Evolutionary conservation across 2,113 vertebrate genomes (phyloP).

Genomic region (Meleagris gallopavo): DNA sequence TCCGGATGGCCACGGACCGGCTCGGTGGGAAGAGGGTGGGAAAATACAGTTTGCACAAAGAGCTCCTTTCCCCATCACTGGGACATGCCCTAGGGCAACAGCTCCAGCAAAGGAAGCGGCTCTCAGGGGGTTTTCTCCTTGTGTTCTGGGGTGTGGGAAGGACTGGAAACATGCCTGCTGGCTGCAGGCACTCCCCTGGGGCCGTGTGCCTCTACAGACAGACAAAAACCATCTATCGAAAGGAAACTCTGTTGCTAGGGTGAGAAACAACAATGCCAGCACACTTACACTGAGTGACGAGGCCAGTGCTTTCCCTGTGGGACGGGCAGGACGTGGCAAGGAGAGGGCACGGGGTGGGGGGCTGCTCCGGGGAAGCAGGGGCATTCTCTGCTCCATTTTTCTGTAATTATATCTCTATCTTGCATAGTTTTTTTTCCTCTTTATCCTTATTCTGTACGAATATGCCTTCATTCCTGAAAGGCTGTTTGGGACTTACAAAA

Average conservation of each 20-base stretch:
- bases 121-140: neutral
- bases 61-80: neutral
- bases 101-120: neutral
- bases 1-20: neutral
- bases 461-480: neutral
- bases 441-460: neutral
- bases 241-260: neutral
- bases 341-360: neutral
- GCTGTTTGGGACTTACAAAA: neutral
- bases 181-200: neutral
- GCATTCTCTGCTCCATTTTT: too few species aligned
- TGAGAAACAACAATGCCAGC: neutral
- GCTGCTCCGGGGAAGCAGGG: too few species aligned
- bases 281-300: neutral
- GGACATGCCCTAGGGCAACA: neutral
- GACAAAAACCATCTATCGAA: neutral
- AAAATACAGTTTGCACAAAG: neutral
- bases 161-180: neutral
- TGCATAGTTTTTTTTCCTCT: neutral
- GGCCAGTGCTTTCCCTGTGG: neutral
- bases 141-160: neutral
- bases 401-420: neutral
- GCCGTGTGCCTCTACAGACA: neutral
- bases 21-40: neutral
- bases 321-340: fast-evolving